Evolutionary conservation across 23 tunicate species (phyloP).

Genomic region (Styela plicata): DNA sequence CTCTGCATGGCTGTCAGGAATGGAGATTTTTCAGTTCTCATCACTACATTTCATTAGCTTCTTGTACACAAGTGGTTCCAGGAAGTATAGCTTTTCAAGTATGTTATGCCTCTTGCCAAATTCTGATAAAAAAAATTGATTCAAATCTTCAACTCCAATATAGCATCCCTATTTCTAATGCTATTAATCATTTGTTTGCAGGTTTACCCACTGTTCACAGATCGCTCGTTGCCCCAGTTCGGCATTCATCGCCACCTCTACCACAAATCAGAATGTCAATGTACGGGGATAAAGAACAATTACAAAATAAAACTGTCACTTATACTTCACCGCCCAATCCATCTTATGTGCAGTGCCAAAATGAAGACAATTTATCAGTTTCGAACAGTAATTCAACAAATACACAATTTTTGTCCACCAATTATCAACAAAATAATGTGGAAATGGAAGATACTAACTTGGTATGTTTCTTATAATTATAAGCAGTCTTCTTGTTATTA

Average conservation of each 20-base stretch:
- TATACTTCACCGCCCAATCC: background rate
- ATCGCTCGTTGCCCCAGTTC: constrained; percentile 3
- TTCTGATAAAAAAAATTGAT: too few relatives aligned
- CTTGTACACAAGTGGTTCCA: too few relatives aligned
- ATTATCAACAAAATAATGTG: constrained; percentile 9
- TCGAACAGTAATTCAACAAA: background rate
- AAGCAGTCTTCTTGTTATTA: too few relatives aligned
- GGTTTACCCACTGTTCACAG: constrained; percentile 18
- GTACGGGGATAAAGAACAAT: background rate
- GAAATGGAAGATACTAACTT: background rate
- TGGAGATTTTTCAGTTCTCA: too few relatives aligned
- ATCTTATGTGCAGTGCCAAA: background rate
- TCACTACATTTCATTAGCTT: too few relatives aligned
- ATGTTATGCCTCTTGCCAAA: too few relatives aligned
- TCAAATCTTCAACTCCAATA: too few relatives aligned
- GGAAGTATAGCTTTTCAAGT: too few relatives aligned
- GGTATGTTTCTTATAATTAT: constrained; percentile 1
- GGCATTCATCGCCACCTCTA: constrained; percentile 23
- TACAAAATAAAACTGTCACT: background rate
- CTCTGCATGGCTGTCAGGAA: too few relatives aligned
- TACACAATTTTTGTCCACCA: background rate
- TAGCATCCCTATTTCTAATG: too few relatives aligned
- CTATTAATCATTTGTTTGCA: too few relatives aligned
- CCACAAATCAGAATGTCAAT: constrained; percentile 33
- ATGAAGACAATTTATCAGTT: constrained; percentile 1